Conservation (phyloP, 2,888 invertebrate species). For the Diaphora mendica region DNA sequence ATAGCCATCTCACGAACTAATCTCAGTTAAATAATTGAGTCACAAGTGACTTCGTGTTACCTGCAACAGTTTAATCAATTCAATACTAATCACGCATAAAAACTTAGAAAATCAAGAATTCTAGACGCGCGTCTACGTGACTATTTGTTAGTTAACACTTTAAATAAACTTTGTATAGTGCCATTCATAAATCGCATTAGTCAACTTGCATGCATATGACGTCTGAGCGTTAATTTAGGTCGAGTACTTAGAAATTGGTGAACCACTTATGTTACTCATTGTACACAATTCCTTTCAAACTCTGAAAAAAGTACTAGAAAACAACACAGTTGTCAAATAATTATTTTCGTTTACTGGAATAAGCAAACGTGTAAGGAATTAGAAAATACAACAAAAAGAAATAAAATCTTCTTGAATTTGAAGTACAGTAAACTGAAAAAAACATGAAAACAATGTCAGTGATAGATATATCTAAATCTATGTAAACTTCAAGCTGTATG, state of each 20-base stretch:
- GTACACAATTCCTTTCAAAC: neutral
- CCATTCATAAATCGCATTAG: slow-evolving; percentile 54
- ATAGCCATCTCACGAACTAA: neutral
- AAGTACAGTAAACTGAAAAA: too few relatives aligned
- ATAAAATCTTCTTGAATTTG: too few relatives aligned
- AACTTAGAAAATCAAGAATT: neutral
- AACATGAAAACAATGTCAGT: too few relatives aligned
- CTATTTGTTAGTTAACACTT: slow-evolving; percentile 20
- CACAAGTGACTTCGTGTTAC: neutral
- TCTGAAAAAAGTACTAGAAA: neutral
- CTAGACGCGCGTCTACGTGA: slow-evolving; percentile 9
- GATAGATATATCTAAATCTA: too few relatives aligned
- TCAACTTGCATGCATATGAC: slow-evolving; percentile 46
- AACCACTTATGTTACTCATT: slow-evolving; percentile 59
- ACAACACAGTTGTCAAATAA: neutral
- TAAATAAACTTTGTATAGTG: slow-evolving; percentile 24
- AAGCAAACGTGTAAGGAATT: neutral
- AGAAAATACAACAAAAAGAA: too few relatives aligned
- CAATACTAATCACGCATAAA: neutral
- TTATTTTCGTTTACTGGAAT: neutral
- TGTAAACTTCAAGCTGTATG: too few relatives aligned
- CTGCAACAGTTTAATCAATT: neutral
- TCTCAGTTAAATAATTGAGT: neutral
- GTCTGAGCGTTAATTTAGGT: slow-evolving; percentile 56
- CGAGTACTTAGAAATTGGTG: slow-evolving; percentile 73